Base-by-base conservation (phyloP, 2,888 invertebrate species). In the Campopleginae sp. region DNA sequence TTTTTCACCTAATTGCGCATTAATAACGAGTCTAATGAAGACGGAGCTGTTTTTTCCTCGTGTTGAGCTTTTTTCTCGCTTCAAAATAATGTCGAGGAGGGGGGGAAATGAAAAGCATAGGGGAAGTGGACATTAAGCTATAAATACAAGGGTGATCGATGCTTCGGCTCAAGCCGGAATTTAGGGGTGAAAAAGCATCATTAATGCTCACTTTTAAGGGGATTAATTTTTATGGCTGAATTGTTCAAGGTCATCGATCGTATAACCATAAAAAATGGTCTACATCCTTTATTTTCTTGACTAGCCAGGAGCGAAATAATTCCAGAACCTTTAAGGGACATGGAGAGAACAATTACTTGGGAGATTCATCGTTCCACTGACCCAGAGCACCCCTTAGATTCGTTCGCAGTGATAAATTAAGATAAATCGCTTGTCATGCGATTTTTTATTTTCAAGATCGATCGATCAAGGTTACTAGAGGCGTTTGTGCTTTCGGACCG, bases 381-480 rank as follows among this genome's bases (percentile, higher is more conserved):
- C 58, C 58, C 58, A 27, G 27, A 58, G 14, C 58, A 58, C 58
- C 58, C 27, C 14, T 58, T 27, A 58, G 27, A 58, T 58, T 27
- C 27, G 23, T 27, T 27, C 12, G 5, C 27, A 10, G 5, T 58
- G 58, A 58, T 58, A 58, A 58, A 58, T 58, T 14, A 58, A 58
- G 27, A 58, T 58, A 58, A 58, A 58, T 27, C 58, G 65, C 38
- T 33, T 38, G 65, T 65, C 65, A 4, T 33, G 33, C 65, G 2
- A 65, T 19, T 33, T 65, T 65, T 33, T 65, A 2, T 23, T 38
- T 33, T 65, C n/a, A n/a, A 33, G 54, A 38, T 38, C 71, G 42
- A 71, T 51, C 51, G 31, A 70, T 70, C 58, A 58, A 68, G 61
- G 31, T 71, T 54, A 54, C 51, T 51, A 8, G 71, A 44, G 48